phyloP scores from a whole-genome alignment of 2,888 invertebrate genomes.

The Amiota minor region DNA sequence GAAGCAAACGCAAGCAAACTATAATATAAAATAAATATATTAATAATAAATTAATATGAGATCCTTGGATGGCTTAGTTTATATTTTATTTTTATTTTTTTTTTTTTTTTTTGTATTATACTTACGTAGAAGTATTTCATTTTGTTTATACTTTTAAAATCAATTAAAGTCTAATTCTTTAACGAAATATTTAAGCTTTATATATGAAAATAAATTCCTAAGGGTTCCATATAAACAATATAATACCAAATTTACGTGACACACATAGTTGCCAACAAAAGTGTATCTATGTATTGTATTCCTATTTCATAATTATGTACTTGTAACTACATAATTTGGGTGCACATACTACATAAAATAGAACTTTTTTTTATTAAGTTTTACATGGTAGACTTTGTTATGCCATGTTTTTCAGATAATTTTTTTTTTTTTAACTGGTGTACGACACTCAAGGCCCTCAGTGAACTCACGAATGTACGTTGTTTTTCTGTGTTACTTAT shows the following conservation, averaged over 20 bases:
- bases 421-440: not conserved
- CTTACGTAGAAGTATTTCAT: constrained; percentile 63
- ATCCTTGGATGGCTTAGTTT: not conserved
- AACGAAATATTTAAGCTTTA: constrained; percentile 35
- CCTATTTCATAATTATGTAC: constrained; percentile 26
- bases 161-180: constrained; percentile 62
- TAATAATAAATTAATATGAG: not conserved
- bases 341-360: not conserved
- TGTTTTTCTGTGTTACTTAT: not conserved
- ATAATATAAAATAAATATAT: constrained; percentile 18
- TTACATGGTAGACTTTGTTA: constrained; percentile 47
- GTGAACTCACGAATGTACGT: constrained; percentile 10
- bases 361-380: constrained; percentile 22
- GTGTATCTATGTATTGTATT: not conserved
- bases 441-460: constrained; percentile 2
- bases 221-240: not conserved
- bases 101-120: no score
- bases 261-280: constrained; percentile 1
- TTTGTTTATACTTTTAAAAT: constrained; percentile 53
- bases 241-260: constrained; percentile 46
- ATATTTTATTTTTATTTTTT: no score
- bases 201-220: constrained; percentile 49
- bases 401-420: constrained; percentile 52
- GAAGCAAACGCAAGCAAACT: constrained; percentile 53
- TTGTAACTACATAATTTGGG: not conserved